Percentiles rank a stretch among this genome's conserved stretches.
Conservation (phyloP, 2,797 vertebrate genomes). For the Capromys pilorides region DNA sequence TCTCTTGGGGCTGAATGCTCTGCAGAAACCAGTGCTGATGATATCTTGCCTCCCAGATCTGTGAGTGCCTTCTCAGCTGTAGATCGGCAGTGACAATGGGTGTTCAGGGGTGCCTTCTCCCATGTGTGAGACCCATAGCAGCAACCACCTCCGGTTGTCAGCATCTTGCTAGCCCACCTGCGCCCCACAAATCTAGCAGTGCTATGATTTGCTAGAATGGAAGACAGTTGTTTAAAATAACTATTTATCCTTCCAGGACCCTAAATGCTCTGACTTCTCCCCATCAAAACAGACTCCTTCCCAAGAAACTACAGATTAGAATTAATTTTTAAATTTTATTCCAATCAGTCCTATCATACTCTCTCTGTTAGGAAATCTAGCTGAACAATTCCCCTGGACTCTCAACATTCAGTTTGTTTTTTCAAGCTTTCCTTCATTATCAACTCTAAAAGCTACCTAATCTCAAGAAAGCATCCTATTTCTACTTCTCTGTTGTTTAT, state of each 20-base stretch:
- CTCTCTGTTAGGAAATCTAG: neutral
- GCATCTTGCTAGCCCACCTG: neutral
- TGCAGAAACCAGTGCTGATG: slow-evolving; percentile 84
- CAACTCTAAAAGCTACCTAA: slow-evolving; percentile 30
- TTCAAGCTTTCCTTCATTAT: slow-evolving; percentile 4
- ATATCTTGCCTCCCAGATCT: slow-evolving; percentile 86
- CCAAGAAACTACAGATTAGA: neutral
- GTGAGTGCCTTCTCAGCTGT: slow-evolving; percentile 73
- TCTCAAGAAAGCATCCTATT: neutral
- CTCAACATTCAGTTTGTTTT: neutral
- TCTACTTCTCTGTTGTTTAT: neutral
- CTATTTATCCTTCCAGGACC: neutral
- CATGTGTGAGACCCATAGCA: neutral
- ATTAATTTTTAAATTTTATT: slow-evolving; percentile 12
- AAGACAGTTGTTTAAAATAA: slow-evolving; percentile 27
- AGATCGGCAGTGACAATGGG: slow-evolving; percentile 75
- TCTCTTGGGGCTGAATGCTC: slow-evolving; percentile 81
- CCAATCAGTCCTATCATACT: neutral
- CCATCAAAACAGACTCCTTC: neutral
- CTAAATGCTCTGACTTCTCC: neutral
- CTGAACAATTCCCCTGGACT: neutral
- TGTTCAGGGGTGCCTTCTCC: slow-evolving; percentile 59
- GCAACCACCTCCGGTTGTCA: slow-evolving; percentile 62
- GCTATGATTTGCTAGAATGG: slow-evolving; percentile 30
- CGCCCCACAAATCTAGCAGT: neutral